These are phyloP conservation scores for Apamea sordens DNA, from an alignment of 2,888 invertebrate genomes.

Conservation along the genomic window DNA sequence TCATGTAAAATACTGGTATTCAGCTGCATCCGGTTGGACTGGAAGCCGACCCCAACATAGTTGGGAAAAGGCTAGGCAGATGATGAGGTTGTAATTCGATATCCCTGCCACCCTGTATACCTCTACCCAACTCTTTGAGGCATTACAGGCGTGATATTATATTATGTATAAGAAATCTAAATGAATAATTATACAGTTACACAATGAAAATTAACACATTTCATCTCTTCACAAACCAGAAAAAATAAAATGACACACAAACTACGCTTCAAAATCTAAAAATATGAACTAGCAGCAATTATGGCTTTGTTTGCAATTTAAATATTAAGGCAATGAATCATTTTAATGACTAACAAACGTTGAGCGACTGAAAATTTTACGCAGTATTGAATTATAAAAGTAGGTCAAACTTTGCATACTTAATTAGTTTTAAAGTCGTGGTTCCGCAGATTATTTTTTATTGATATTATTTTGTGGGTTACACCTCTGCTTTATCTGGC, in stretches of 20 bases:
- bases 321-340: constrained; percentile 61
- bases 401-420: constrained; percentile 63
- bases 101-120: neutral
- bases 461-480: neutral
- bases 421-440: constrained; percentile 51
- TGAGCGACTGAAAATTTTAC: constrained; percentile 63
- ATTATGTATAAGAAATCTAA: neutral
- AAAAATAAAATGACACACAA: constrained; percentile 28
- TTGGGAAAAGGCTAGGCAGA: no score
- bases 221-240: neutral
- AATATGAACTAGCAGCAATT: constrained; percentile 50
- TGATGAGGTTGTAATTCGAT: no score
- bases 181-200: constrained; percentile 4
- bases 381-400: constrained; percentile 63
- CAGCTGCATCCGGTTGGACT: no score
- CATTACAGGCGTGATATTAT: neutral
- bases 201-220: constrained; percentile 1
- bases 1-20: no score
- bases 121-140: rapidly evolving
- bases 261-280: constrained; percentile 51
- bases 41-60: no score
- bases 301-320: constrained; percentile 56
- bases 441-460: constrained; percentile 53
- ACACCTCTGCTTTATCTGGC: neutral
- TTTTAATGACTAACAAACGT: constrained; percentile 58